Evolutionary conservation across 2,113 vertebrate genomes (phyloP).

Genomic region (Scopus umbretta): DNA sequence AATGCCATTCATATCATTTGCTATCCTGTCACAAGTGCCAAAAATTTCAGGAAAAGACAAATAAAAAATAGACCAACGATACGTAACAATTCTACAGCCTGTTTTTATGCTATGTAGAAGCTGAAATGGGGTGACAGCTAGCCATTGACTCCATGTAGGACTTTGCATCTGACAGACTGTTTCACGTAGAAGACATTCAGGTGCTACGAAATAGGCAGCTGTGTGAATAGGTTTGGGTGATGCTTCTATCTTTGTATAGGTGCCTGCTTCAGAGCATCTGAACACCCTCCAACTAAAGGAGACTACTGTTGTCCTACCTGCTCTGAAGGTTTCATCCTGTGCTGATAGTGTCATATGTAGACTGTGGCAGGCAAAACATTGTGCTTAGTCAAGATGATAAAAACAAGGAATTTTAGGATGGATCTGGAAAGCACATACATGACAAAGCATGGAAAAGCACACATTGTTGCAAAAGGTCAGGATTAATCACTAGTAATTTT

Average conservation of each 20-base stretch:
- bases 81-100: neutral
- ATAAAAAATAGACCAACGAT: neutral
- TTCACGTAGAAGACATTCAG: neutral
- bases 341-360: neutral
- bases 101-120: neutral
- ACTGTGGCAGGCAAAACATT: neutral
- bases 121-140: neutral
- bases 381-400: neutral
- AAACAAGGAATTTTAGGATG: neutral
- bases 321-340: neutral
- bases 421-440: neutral
- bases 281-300: neutral
- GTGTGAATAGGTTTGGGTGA: neutral
- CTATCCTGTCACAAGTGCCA: neutral
- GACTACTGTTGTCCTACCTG: neutral
- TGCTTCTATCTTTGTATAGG: neutral
- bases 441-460: neutral
- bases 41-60: neutral
- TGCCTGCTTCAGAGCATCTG: neutral
- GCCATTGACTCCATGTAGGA: rapidly evolving
- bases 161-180: neutral
- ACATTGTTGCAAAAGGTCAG: neutral
- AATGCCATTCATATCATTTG: neutral
- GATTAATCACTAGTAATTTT: neutral
- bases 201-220: neutral